Evolutionary conservation across 2,888 invertebrate species (phyloP), one percentile per base, ranked within the genome.

Genomic region (Xanthia togata): DNA sequence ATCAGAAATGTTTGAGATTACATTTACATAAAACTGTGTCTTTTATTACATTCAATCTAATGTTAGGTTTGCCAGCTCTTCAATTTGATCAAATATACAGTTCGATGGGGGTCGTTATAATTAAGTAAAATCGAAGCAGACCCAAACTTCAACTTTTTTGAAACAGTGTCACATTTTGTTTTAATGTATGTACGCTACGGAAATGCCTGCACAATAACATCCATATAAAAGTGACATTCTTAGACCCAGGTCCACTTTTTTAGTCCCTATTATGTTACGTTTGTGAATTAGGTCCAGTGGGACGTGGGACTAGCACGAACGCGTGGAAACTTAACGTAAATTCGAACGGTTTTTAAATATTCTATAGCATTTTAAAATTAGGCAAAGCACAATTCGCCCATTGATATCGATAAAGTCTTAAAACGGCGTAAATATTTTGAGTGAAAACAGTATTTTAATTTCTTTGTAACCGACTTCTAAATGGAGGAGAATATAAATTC

Each of bases 1-100:
- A 70, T 76, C 77, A n/a, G 55, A 76, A 70, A 76, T 63, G 47
- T 77, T 57, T 63, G 70, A 8, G 62, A 63, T 76, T 44, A 63
- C 76, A 77, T 77, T 76, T 47, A 76, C 76, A 76, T 70, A 55
- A 31, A 55, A 47, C 62, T 35, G 44, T 60, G 35, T 70, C 41
- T 75, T 55, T 63, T 70, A 77, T 63, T 63, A 31, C 35, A 63
- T 76, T 63, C 38, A 38, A 63, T 63, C n/a, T 70, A 3, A 8
- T 70, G 35, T 63, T 8, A 20, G 55, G 62, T 26, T 14, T 62
- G 76, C 14, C n/a, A n/a, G 20, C 26, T 31, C 38, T 63, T 68
- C 12, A 31, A 41, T 69, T 62, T 62, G 55, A 31, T 62, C 4
- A 4, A 38, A 14, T 1, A 9, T n/a, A 50, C 41, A 50, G 31